phyloP scores from a whole-genome alignment of 2,888 invertebrate genomes.

The Tuta absoluta region DNA sequence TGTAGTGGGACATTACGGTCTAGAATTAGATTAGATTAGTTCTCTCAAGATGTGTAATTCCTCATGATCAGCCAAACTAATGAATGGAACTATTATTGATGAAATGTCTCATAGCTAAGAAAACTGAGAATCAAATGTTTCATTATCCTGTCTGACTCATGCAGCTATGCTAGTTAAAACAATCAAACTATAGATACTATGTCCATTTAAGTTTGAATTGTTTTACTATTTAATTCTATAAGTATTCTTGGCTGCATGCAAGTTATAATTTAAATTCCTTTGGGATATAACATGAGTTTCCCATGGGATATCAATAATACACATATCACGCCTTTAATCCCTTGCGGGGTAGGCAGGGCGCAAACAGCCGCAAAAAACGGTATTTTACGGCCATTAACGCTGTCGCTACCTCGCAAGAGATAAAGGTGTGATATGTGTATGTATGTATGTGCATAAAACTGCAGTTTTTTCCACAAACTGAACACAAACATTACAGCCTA shows the following conservation, averaged over 20 bases:
- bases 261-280: not conserved
- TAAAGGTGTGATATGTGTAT: too few relatives aligned
- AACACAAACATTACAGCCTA: not conserved
- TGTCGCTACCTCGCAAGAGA: too few relatives aligned
- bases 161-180: conserved; percentile 25
- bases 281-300: not conserved
- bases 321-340: too few relatives aligned
- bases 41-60: too few relatives aligned
- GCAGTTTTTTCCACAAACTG: not conserved
- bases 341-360: too few relatives aligned
- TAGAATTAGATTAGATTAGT: too few relatives aligned
- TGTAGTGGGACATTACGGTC: too few relatives aligned
- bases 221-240: not conserved
- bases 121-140: conserved; percentile 9
- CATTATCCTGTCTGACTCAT: conserved; percentile 24
- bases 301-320: too few relatives aligned
- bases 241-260: not conserved
- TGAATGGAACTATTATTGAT: not conserved
- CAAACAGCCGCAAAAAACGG: too few relatives aligned
- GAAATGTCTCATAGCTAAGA: conserved; percentile 7
- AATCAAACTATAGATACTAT: conserved; percentile 24
- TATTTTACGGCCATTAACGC: too few relatives aligned
- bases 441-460: not conserved
- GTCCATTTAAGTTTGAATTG: conserved; percentile 25
- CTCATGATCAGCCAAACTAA: not conserved